These are phyloP conservation scores for Nesogale talazaci DNA, from an alignment of 2,113 vertebrate genomes.

Conservation along the genomic window DNA sequence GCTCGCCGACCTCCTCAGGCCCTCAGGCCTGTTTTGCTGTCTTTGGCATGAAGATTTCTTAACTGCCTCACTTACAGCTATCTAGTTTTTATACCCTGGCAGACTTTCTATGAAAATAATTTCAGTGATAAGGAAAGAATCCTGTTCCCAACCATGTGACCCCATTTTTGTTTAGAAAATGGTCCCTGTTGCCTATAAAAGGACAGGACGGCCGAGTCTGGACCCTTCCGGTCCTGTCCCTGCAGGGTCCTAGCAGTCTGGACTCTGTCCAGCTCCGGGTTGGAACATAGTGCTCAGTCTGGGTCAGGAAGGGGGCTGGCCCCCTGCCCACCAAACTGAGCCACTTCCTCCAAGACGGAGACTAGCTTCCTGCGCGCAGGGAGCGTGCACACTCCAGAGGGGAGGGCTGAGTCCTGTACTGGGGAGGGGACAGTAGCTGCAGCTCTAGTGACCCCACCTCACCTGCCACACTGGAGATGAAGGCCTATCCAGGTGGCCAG, in stretches of 20 bases:
- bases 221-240: not conserved
- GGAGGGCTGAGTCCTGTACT: not conserved
- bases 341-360: conserved; percentile 59
- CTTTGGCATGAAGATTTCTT: not conserved
- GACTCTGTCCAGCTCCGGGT: conserved; percentile 55
- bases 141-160: not conserved
- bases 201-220: conserved; percentile 33
- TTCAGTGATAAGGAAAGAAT: conserved; percentile 69
- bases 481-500: not conserved
- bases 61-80: not conserved
- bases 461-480: not conserved
- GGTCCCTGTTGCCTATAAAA: conserved; percentile 66
- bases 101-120: conserved; percentile 50
- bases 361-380: conserved; percentile 44
- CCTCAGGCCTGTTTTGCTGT: not conserved
- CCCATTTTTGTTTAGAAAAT: conserved; percentile 65
- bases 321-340: conserved; percentile 25
- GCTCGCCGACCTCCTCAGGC: not conserved
- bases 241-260: not conserved
- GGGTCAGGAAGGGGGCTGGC: conserved; percentile 59
- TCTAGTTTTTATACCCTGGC: conserved; percentile 39
- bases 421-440: not conserved
- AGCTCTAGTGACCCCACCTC: not conserved
- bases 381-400: not conserved
- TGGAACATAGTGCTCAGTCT: conserved; percentile 45